Conservation (phyloP, 2,888 invertebrate genomes). For the Gastracanthus pulcherrimus region DNA sequence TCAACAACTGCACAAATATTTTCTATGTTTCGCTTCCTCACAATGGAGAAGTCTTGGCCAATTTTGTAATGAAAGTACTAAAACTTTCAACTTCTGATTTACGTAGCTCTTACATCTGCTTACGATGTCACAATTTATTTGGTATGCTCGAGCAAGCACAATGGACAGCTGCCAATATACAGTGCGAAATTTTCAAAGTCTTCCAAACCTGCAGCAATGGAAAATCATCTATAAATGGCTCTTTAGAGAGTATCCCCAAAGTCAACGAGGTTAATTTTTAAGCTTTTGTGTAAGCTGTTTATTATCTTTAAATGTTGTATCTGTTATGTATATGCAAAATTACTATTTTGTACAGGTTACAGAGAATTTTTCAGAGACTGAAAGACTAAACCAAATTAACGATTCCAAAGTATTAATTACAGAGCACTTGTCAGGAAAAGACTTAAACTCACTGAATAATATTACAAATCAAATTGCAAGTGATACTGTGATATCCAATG, state of each 20-base stretch:
- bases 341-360: conserved; percentile 5
- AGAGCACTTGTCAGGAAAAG: conserved; percentile 19
- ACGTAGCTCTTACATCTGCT: conserved; percentile 65
- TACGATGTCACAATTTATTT: conserved; percentile 68
- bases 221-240: conserved; percentile 2
- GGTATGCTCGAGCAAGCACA: conserved; percentile 70
- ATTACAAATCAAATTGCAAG: conserved; percentile 26
- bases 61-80: conserved; percentile 65
- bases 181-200: conserved; percentile 67
- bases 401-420: conserved; percentile 1
- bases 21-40: conserved; percentile 66
- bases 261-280: neutral
- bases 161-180: conserved; percentile 65
- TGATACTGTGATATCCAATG: conserved; percentile 24
- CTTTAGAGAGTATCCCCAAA: neutral
- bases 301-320: neutral
- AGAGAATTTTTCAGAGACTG: conserved; percentile 7
- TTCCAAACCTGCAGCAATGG: conserved; percentile 59
- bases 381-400: neutral
- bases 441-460: conserved; percentile 24
- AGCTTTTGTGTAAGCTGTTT: neutral
- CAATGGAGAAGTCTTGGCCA: conserved; percentile 64
- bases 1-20: conserved; percentile 64
- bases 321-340: neutral
- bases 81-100: conserved; percentile 58